These are phyloP conservation scores for Rhopalosiphum nymphaeae DNA, from an alignment of 2,888 invertebrate genomes.

Conservation along the genomic window DNA sequence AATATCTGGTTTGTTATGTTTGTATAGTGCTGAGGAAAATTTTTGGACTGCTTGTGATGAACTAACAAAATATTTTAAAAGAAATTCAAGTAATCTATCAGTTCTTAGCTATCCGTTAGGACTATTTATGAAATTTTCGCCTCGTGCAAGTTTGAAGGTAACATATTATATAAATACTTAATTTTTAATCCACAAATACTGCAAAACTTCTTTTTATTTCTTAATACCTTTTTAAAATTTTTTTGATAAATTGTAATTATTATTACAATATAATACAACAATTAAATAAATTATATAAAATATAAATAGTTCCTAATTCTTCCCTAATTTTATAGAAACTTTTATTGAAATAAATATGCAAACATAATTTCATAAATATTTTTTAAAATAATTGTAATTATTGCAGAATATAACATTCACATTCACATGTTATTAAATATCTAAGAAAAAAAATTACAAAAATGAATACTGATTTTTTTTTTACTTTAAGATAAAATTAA, in stretches of 20 bases:
- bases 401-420: neutral
- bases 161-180: neutral
- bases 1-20: neutral
- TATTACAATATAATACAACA: neutral
- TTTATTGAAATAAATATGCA: neutral
- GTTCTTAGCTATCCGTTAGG: neutral
- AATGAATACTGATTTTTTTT: neutral
- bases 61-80: slow-evolving; percentile 20
- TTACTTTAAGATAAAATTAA: neutral
- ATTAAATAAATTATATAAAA: neutral
- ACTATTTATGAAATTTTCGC: slow-evolving; percentile 33
- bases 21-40: slow-evolving; percentile 3
- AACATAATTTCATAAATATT: neutral
- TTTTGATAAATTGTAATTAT: neutral
- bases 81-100: neutral
- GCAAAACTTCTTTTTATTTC: neutral
- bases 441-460: neutral
- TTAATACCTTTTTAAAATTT: neutral
- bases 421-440: neutral
- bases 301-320: neutral
- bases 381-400: neutral
- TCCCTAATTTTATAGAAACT: neutral
- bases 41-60: slow-evolving; percentile 47
- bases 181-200: neutral
- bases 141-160: slow-evolving; percentile 41